A percentile compares a stretch with the other conserved stretches of the same genome.
phyloP scores from a whole-genome alignment of 1,140 invertebrate species.

The Micrasema minimum region DNA sequence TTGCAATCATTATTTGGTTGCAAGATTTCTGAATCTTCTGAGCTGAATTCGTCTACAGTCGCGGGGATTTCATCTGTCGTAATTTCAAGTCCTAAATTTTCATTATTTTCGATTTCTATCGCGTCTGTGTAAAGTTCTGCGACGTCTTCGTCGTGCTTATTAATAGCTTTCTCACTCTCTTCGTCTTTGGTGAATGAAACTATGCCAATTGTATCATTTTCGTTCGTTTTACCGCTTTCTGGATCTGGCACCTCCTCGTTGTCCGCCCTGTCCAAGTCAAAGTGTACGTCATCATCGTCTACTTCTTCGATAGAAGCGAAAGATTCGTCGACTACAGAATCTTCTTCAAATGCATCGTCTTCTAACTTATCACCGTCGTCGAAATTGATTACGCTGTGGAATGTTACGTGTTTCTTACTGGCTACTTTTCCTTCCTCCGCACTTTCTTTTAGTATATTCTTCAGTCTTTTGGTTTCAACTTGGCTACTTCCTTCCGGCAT shows the following conservation, averaged over 20 bases:
- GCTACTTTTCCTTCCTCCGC: conserved; percentile 30
- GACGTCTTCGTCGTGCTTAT: conserved; percentile 7
- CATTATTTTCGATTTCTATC: conserved; percentile 44
- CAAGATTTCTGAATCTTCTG: neutral
- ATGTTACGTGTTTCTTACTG: conserved; percentile 51
- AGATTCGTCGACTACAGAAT: conserved; percentile 39
- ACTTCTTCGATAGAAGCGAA: conserved; percentile 45
- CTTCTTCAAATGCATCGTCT: conserved; percentile 41
- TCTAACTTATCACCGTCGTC: conserved; percentile 49
- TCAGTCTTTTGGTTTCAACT: conserved; percentile 34
- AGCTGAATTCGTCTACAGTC: conserved; percentile 34
- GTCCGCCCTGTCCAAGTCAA: conserved; percentile 32
- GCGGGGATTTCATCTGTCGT: conserved; percentile 11
- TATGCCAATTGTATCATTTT: conserved; percentile 13
- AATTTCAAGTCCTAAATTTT: conserved; percentile 44
- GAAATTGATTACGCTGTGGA: conserved; percentile 49
- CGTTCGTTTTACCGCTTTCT: neutral
- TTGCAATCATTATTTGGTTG: conserved; percentile 4
- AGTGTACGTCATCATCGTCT: conserved; percentile 26
- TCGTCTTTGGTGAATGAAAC: neutral
- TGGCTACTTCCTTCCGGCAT: neutral
- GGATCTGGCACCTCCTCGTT: conserved; percentile 38
- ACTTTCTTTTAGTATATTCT: conserved; percentile 46
- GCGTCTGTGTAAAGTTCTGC: conserved; percentile 24
- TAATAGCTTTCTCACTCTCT: conserved; percentile 12